Evolutionary conservation across 92 coral and sea anemone species (phyloP).

Genomic region (Porites divaricata): DNA sequence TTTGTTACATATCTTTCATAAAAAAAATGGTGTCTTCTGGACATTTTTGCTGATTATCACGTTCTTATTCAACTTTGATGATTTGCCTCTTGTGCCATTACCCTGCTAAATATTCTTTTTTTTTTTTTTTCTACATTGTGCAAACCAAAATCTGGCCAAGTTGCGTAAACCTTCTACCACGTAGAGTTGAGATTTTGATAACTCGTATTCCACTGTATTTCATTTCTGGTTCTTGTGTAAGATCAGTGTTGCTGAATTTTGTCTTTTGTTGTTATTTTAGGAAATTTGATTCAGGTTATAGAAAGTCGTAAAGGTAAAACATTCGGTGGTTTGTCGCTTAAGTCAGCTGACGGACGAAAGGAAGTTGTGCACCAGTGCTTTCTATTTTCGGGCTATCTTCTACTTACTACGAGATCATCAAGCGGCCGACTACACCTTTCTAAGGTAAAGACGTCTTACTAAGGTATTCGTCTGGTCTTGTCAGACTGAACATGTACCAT

Average conservation of each 20-base stretch:
- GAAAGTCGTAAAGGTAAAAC: slow-evolving; percentile 89
- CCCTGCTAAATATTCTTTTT: too few species aligned
- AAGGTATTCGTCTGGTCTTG: not conserved
- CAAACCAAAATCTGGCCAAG: too few species aligned
- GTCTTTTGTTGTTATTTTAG: slow-evolving; percentile 31
- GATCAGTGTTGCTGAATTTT: not conserved
- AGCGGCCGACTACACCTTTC: slow-evolving; percentile 94
- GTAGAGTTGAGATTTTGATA: not conserved
- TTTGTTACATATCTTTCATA: too few species aligned
- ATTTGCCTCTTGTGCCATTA: too few species aligned
- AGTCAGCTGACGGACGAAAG: slow-evolving; percentile 87
- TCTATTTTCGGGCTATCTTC: slow-evolving; percentile 88
- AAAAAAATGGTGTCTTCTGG: too few species aligned
- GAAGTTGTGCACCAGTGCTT: slow-evolving; percentile 92
- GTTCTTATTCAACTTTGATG: too few species aligned
- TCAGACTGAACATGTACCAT: too few species aligned
- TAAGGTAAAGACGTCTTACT: slow-evolving; percentile 61
- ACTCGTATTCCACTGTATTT: too few species aligned
- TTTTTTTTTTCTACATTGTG: too few species aligned
- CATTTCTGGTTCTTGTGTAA: too few species aligned
- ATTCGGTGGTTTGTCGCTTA: slow-evolving; percentile 90
- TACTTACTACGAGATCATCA: slow-evolving; percentile 93
- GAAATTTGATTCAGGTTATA: slow-evolving; percentile 90
- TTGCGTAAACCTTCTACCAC: too few species aligned
- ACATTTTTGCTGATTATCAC: too few species aligned